These are phyloP conservation scores for Barbus barbus DNA, from an alignment of 2,113 vertebrate species.

Conservation along the genomic window DNA sequence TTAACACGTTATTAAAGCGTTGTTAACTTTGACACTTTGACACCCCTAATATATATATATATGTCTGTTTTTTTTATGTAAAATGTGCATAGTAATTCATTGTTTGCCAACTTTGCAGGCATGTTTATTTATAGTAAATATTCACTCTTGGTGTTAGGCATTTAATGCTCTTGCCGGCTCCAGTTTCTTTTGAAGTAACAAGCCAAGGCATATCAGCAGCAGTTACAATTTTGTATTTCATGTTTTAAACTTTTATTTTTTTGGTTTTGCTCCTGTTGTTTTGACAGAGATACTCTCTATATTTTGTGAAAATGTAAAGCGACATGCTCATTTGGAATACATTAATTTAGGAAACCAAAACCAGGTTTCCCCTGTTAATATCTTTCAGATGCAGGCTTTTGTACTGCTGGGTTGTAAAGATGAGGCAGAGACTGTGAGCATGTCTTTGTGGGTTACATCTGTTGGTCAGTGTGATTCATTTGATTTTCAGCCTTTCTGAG, in stretches of 20 bases:
- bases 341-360: slow-evolving; percentile 64
- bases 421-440: slow-evolving; percentile 30
- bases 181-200: background rate
- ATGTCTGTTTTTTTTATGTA: no score
- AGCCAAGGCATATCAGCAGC: background rate
- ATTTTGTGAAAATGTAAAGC: slow-evolving; percentile 59
- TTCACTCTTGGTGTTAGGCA: background rate
- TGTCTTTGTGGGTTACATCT: slow-evolving; percentile 47
- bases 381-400: slow-evolving; percentile 45
- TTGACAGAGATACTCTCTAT: slow-evolving; percentile 41
- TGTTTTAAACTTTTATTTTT: slow-evolving; percentile 29
- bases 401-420: slow-evolving; percentile 55
- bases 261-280: slow-evolving; percentile 40
- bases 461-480: slow-evolving; percentile 30
- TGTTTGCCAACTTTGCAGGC: no score
- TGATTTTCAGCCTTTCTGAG: slow-evolving; percentile 56
- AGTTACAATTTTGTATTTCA: background rate
- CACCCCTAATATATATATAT: no score
- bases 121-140: background rate
- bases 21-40: no score
- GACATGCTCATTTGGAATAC: slow-evolving; percentile 59
- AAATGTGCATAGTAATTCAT: background rate
- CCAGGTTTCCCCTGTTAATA: slow-evolving; percentile 59
- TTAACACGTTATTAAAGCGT: no score
- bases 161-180: background rate